These are phyloP conservation scores for Anoura caudifer DNA, from an alignment of 2,113 vertebrate species.

Conservation along the genomic window DNA sequence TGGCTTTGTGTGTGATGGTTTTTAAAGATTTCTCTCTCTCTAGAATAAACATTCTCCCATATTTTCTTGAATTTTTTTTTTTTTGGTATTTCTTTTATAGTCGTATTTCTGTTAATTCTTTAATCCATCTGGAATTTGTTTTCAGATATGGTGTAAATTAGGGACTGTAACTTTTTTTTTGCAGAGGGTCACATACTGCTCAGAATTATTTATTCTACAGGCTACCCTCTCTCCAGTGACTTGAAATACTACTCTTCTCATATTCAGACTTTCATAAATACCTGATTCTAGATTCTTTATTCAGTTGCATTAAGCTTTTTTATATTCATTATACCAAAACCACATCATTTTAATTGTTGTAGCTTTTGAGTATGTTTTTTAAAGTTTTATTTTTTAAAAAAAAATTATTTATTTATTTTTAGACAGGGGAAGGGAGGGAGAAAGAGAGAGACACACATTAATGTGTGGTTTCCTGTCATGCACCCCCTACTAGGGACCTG, in stretches of 20 bases:
- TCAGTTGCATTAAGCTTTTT: background rate
- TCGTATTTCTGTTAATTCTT: constrained; percentile 24
- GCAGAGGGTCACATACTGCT: background rate
- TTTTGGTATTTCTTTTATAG: background rate
- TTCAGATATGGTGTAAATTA: constrained; percentile 15
- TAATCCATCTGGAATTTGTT: constrained; percentile 28
- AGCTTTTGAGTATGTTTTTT: background rate
- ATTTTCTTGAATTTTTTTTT: background rate
- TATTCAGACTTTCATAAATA: background rate
- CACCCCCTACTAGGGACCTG: too few relatives aligned
- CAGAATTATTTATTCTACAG: constrained; percentile 1
- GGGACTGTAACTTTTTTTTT: background rate
- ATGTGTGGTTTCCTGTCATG: too few relatives aligned
- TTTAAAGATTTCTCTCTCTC: background rate
- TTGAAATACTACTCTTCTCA: constrained; percentile 12
- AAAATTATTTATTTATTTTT: too few relatives aligned
- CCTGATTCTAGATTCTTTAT: background rate
- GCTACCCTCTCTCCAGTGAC: background rate
- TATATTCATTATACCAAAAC: background rate
- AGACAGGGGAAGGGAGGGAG: too few relatives aligned
- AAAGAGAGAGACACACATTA: too few relatives aligned
- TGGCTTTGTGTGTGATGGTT: background rate
- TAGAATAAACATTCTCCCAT: background rate
- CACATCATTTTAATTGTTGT: constrained; percentile 22
- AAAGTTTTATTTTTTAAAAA: too few relatives aligned